phyloP scores from a whole-genome alignment of 2,113 vertebrate genomes.

The Ceyx melanurus region DNA sequence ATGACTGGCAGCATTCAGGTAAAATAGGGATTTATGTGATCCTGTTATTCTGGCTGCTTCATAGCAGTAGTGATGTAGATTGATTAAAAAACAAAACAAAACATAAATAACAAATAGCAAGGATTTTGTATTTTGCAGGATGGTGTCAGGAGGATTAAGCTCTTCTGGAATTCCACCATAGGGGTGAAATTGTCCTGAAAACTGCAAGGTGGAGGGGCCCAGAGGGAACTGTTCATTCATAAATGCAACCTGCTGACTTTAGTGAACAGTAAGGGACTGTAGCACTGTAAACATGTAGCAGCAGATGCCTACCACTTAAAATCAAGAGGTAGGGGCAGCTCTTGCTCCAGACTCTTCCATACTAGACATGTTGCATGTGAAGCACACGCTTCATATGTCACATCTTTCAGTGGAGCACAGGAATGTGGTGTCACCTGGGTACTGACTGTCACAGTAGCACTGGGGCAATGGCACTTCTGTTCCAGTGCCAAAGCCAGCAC shows the following conservation, averaged over 20 bases:
- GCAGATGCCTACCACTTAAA: not conserved
- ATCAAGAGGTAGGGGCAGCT: not conserved
- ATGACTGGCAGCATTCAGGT: not conserved
- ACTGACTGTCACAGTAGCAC: not conserved
- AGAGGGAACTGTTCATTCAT: not conserved
- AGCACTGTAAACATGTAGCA: not conserved
- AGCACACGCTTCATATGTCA: not conserved
- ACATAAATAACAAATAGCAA: not conserved
- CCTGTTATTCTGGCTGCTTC: not conserved
- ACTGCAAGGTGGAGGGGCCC: not conserved
- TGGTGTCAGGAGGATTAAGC: not conserved
- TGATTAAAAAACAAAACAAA: not conserved
- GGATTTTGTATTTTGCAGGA: not conserved
- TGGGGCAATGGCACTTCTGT: not conserved
- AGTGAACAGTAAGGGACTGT: not conserved
- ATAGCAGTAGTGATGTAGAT: not conserved
- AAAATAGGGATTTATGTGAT: not conserved
- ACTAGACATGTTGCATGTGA: fast-evolving
- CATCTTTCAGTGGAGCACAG: not conserved
- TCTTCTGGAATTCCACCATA: not conserved
- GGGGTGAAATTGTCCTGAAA: not conserved
- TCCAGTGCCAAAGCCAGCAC: not conserved
- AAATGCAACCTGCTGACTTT: not conserved
- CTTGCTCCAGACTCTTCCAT: not conserved
- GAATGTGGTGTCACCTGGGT: not conserved